Conservation (phyloP, 2,888 invertebrate genomes). For the Rotaria sp. region DNA sequence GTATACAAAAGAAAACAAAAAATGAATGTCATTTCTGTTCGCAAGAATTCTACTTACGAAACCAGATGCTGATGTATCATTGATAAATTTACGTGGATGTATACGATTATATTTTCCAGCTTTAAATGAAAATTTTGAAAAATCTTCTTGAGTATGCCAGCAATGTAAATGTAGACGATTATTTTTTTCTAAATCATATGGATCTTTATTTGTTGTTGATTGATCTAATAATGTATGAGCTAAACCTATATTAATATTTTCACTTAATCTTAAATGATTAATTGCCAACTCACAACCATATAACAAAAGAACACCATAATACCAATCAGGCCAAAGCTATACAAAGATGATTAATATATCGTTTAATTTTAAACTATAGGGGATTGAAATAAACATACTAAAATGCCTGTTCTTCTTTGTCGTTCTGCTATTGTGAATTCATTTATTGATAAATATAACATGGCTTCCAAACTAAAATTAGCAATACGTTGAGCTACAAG, state of each 20-base stretch:
- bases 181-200: not conserved
- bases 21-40: not conserved
- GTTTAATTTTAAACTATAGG: not conserved
- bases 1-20: too few relatives aligned
- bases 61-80: not conserved
- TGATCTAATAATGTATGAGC: slow-evolving; percentile 18
- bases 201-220: not conserved
- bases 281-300: slow-evolving; percentile 31
- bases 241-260: slow-evolving; percentile 26
- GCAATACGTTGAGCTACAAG: not conserved
- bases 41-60: not conserved
- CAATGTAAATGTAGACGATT: slow-evolving; percentile 34
- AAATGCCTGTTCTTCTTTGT: slow-evolving; percentile 24
- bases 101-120: slow-evolving; percentile 30
- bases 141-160: slow-evolving; percentile 30
- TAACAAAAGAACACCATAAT: slow-evolving; percentile 36
- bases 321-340: slow-evolving; percentile 40
- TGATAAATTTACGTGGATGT: not conserved
- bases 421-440: slow-evolving; percentile 37
- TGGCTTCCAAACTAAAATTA: slow-evolving; percentile 30
- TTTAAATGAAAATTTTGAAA: slow-evolving; percentile 40
- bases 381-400: not conserved
- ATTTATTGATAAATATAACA: slow-evolving; percentile 34
- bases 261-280: slow-evolving; percentile 32
- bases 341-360: not conserved